Base-by-base conservation (phyloP, 2,797 vertebrate genomes). In the Phrynocephalus vlangalii region DNA sequence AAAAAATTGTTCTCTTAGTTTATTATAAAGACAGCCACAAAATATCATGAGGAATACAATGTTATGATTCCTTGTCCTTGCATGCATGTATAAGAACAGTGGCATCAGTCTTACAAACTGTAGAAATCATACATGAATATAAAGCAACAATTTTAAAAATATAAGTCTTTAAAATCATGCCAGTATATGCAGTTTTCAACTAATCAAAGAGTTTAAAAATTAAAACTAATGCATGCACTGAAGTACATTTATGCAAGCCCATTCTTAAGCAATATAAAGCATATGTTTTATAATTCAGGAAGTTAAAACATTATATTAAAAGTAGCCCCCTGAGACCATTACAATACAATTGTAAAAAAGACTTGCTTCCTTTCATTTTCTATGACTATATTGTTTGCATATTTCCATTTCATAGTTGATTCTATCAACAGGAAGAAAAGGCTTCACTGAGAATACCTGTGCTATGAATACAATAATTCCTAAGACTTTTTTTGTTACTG, bases 401-500 rank as follows among this genome's bases (percentile, higher is more conserved):
- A 70, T 84, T 84, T 73, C 68, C 78, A n/a, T 89, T 89, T 1
- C 33, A 30, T 83, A 10, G 71, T 81, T 38, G 85, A 81, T 76
- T 6, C 2, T 28, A 70, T 90, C 38, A 90, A 85, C 76, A 10
- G 48, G 60, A 84, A 84, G 1, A 91, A 93, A 93, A 82, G 20
- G 24, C 68, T 50, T 67, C 79, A 22, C 9, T 76, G 24, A 72
- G 7, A 73, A 89, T 82, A 83, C 0, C 3, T 66, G 22, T 76
- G 3, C 82, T 84, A 81, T 38, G 66, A 83, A 90, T 82, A 88
- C 75, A 89, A 86, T 75, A 89, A 86, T 68, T 67, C 20, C 48
- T 7, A 81, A 91, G 48, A 0, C 6, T 90, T 18, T 86, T 20
- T 86, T 89, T 86, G 5, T 86, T 67, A 75, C 1, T 26, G n/a